Percentiles rank a stretch among this genome's conserved stretches.
These are phyloP conservation scores for Chaetophractus vellerosus DNA, from an alignment of 2,797 vertebrate genomes.

Conservation along the genomic window DNA sequence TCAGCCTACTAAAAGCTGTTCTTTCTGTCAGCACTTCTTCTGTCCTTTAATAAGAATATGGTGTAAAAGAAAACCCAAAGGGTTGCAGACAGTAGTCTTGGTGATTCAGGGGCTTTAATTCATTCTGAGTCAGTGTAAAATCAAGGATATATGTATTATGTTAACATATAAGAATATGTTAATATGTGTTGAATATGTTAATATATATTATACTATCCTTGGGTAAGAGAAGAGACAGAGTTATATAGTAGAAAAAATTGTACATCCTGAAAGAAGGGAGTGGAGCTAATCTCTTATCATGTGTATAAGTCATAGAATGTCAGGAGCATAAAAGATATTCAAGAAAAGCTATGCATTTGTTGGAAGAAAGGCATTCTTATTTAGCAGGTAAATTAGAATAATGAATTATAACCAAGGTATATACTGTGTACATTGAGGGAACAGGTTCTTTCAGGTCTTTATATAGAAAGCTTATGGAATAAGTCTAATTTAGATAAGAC, in stretches of 20 bases:
- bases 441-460: background rate
- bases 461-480: background rate
- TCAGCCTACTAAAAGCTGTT: background rate
- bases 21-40: background rate
- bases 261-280: background rate
- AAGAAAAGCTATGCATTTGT: background rate
- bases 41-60: background rate
- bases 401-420: background rate
- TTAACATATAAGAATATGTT: background rate
- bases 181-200: too few species aligned
- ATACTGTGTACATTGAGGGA: background rate
- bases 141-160: background rate
- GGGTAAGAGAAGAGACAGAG: background rate
- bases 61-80: background rate
- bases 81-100: background rate
- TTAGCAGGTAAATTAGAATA: background rate
- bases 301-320: background rate
- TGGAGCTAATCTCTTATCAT: background rate
- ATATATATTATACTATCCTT: background rate
- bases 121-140: background rate
- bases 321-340: background rate
- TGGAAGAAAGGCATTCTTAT: conserved; percentile 17
- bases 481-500: background rate
- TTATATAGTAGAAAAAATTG: background rate
- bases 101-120: conserved; percentile 30